These are phyloP conservation scores for Catamblyrhynchus diadema DNA, from an alignment of 2,797 vertebrate genomes.

Conservation along the genomic window DNA sequence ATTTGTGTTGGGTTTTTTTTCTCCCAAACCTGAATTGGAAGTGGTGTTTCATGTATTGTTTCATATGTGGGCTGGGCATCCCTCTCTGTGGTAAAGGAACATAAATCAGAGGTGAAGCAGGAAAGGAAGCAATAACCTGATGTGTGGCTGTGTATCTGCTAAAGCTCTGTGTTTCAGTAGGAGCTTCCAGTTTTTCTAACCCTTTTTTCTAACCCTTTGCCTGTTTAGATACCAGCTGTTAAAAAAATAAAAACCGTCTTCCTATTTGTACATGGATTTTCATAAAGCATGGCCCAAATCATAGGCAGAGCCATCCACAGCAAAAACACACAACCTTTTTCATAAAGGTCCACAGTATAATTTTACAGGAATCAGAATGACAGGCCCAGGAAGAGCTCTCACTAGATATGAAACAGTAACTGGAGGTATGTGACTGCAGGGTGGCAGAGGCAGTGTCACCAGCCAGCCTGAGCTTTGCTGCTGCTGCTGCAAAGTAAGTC, in stretches of 20 bases:
- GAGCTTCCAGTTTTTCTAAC: too few relatives aligned
- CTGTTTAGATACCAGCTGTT: background rate
- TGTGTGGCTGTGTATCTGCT: background rate
- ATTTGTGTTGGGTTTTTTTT: accelerated
- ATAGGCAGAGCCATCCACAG: background rate
- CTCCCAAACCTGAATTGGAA: background rate
- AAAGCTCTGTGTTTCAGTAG: background rate
- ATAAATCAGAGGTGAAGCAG: background rate
- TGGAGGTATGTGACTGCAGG: background rate
- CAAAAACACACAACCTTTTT: background rate
- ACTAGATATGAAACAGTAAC: accelerated
- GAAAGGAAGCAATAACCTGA: background rate
- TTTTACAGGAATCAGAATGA: background rate
- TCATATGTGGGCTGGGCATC: background rate
- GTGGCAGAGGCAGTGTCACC: background rate
- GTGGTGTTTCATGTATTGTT: background rate
- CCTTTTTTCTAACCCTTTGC: background rate
- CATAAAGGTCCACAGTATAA: background rate
- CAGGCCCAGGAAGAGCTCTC: background rate
- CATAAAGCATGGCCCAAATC: background rate
- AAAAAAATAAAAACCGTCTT: background rate
- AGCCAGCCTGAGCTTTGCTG: background rate
- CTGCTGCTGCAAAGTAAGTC: background rate
- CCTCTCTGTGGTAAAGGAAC: background rate
- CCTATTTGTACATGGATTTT: background rate